Conservation (phyloP, 2,113 vertebrate genomes). For the Ia io region DNA sequence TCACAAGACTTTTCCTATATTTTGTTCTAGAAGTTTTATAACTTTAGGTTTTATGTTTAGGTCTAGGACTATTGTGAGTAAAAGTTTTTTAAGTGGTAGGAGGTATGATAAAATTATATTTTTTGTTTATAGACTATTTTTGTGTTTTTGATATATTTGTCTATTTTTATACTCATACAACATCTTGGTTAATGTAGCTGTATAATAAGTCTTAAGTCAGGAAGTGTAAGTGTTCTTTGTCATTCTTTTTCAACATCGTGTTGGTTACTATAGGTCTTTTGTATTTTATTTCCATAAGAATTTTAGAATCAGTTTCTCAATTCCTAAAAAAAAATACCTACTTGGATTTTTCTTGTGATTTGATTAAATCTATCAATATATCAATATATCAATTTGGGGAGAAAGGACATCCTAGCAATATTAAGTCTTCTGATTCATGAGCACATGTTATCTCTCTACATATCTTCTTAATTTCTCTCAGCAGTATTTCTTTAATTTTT, state of each 20-base stretch:
- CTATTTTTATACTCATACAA: background rate
- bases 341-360: background rate
- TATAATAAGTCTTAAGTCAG: background rate
- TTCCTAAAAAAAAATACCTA: background rate
- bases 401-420: background rate
- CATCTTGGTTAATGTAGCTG: background rate
- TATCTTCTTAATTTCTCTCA: background rate
- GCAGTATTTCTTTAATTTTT: background rate
- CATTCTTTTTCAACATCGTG: background rate
- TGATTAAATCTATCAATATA: background rate
- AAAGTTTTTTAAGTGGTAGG: background rate
- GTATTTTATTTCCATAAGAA: background rate
- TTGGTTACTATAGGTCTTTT: background rate
- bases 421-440: background rate
- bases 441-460: background rate
- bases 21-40: background rate
- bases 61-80: background rate
- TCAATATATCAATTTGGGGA: background rate
- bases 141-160: background rate
- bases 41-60: background rate
- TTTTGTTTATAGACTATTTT: background rate
- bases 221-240: background rate
- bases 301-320: background rate
- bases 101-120: background rate
- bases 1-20: background rate